Evolutionary conservation across 2,888 invertebrate species (phyloP).

Genomic region (Lacanobia oleracea): DNA sequence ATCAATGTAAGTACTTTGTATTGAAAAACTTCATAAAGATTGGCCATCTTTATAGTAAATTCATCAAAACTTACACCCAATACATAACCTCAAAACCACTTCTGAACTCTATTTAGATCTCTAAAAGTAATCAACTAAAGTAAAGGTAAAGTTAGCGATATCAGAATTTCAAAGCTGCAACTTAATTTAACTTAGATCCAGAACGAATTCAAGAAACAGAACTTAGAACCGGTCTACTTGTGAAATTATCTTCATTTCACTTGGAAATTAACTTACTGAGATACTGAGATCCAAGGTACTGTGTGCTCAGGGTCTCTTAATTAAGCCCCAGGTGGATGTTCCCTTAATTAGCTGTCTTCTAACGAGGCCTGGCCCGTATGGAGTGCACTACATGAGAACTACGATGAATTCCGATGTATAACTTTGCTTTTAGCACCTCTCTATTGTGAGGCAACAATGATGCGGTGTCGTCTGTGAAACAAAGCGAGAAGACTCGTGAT

Average conservation of each 20-base stretch:
- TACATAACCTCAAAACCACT: neutral
- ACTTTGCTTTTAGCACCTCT: conserved; percentile 15
- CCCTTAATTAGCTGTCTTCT: conserved; percentile 57
- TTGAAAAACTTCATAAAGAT: neutral
- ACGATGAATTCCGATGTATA: conserved; percentile 10
- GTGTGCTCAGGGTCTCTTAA: conserved; percentile 48
- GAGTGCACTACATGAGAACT: conserved; percentile 28
- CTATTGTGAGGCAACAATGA: conserved; percentile 25
- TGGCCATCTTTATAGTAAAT: neutral
- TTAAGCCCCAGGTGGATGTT: conserved; percentile 60
- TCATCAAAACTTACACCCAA: conserved; percentile 12
- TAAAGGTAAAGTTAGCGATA: conserved; percentile 32
- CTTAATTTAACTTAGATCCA: conserved; percentile 48
- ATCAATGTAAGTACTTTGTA: too few species aligned
- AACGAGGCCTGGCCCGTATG: conserved; percentile 24
- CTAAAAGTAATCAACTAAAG: conserved; percentile 48
- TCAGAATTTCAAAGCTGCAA: conserved; percentile 36
- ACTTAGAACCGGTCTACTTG: conserved; percentile 28
- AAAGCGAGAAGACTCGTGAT: conserved; percentile 19
- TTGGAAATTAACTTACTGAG: conserved; percentile 45
- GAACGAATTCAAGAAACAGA: conserved; percentile 28
- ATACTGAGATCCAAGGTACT: conserved; percentile 17
- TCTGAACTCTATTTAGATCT: conserved; percentile 37
- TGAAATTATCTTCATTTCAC: conserved; percentile 28
- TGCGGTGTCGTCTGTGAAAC: conserved; percentile 28